phyloP scores from a whole-genome alignment of 2,113 vertebrate species.

The Pteruthius melanotis region DNA sequence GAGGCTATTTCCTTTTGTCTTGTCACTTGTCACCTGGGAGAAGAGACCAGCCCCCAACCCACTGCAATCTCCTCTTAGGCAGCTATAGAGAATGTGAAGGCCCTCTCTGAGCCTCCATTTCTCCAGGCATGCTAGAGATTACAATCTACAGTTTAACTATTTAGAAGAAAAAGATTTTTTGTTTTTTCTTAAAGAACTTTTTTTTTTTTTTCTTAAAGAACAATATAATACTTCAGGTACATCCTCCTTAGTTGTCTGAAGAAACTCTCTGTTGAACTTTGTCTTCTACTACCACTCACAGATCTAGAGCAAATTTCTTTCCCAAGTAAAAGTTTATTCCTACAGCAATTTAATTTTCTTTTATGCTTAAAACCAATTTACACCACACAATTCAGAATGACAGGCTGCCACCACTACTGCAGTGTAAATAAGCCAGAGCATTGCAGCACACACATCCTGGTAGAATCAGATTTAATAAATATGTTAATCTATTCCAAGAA shows the following conservation, averaged over 20 bases:
- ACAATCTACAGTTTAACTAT: neutral
- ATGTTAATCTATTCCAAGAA: slow-evolving; percentile 42
- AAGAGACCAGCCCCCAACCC: neutral
- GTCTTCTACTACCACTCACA: neutral
- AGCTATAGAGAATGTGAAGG: neutral
- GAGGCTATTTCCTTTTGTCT: neutral
- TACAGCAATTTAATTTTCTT: slow-evolving; percentile 18
- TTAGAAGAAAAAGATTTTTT: neutral
- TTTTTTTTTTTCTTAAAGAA: neutral
- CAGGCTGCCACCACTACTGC: neutral
- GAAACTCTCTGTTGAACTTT: neutral
- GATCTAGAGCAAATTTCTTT: neutral
- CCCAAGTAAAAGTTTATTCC: neutral
- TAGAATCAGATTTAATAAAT: slow-evolving; percentile 54
- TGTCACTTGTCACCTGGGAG: neutral
- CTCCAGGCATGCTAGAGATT: neutral
- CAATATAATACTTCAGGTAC: neutral
- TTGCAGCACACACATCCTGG: neutral
- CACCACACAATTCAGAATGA: neutral
- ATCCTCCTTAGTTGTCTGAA: neutral
- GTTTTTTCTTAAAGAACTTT: neutral
- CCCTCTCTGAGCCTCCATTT: neutral
- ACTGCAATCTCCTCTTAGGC: neutral
- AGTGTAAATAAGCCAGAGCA: neutral
- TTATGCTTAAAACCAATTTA: neutral